Percentiles rank a stretch among this genome's conserved stretches.
Evolutionary conservation across 2,797 vertebrate species (phyloP).

Genomic region (Danionella dracula): DNA sequence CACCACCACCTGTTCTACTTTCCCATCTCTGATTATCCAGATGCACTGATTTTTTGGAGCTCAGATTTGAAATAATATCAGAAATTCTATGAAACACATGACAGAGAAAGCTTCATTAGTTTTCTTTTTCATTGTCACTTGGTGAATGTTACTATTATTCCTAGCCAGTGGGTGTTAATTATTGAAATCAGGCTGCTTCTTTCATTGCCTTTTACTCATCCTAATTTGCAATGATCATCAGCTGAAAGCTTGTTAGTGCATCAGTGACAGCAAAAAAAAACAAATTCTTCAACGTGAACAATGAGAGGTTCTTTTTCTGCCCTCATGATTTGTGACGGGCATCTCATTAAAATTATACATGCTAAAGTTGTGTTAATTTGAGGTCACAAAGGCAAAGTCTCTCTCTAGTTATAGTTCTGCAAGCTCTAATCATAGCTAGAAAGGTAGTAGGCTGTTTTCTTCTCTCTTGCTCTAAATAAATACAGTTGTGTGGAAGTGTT

Average conservation of each 20-base stretch:
- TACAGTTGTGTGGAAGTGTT: too few species aligned
- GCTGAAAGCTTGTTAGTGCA: conserved; percentile 18
- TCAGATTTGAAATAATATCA: neutral
- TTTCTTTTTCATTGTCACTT: neutral
- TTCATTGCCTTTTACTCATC: neutral
- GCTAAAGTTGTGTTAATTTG: conserved; percentile 20
- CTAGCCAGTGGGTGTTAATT: neutral
- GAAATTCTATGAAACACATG: neutral
- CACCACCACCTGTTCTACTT: too few species aligned
- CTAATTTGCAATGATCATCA: neutral
- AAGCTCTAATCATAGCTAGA: too few species aligned
- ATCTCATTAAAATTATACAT: conserved; percentile 23
- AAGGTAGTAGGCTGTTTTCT: too few species aligned
- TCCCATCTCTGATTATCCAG: too few species aligned
- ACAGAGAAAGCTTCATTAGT: neutral
- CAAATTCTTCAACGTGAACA: neutral
- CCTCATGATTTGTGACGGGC: conserved; percentile 19
- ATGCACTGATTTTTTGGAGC: neutral
- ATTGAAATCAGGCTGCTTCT: neutral
- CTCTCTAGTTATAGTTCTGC: too few species aligned
- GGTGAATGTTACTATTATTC: neutral
- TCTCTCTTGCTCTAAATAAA: too few species aligned
- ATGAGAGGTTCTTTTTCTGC: conserved; percentile 12
- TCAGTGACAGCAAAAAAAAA: neutral
- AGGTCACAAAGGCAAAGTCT: too few species aligned